These are phyloP conservation scores for Meles meles DNA, from an alignment of 2,113 vertebrate species.

Conservation along the genomic window DNA sequence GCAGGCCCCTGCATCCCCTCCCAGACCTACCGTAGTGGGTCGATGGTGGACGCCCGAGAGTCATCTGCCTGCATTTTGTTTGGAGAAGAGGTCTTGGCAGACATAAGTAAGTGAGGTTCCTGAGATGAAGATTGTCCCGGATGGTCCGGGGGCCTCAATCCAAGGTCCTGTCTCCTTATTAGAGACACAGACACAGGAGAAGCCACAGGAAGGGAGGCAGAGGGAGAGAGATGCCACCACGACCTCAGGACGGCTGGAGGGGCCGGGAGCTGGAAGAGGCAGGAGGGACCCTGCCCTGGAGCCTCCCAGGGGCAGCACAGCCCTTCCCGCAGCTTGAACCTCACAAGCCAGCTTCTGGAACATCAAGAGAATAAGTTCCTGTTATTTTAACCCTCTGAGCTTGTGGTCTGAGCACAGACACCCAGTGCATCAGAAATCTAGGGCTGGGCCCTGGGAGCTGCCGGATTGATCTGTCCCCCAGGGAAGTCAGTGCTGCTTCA, in stretches of 20 bases:
- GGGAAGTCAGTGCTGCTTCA: not conserved
- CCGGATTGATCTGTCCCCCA: fast-evolving
- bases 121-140: not conserved
- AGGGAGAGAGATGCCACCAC: fast-evolving
- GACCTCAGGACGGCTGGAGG: too few species aligned
- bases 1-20: not conserved
- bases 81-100: not conserved
- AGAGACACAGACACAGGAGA: too few species aligned
- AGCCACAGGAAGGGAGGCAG: fast-evolving
- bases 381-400: not conserved
- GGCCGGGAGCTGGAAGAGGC: not conserved
- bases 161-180: not conserved
- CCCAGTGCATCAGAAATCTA: not conserved
- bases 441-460: not conserved
- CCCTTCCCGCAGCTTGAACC: fast-evolving
- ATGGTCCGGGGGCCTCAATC: not conserved
- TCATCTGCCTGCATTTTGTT: fast-evolving
- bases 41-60: too few species aligned
- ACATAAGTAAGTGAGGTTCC: not conserved
- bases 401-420: not conserved
- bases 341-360: not conserved
- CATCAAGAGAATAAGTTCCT: not conserved
- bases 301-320: fast-evolving
- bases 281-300: not conserved
- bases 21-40: not conserved